phyloP scores from a whole-genome alignment of 2,797 vertebrate species.

The Sardinella longiceps region DNA sequence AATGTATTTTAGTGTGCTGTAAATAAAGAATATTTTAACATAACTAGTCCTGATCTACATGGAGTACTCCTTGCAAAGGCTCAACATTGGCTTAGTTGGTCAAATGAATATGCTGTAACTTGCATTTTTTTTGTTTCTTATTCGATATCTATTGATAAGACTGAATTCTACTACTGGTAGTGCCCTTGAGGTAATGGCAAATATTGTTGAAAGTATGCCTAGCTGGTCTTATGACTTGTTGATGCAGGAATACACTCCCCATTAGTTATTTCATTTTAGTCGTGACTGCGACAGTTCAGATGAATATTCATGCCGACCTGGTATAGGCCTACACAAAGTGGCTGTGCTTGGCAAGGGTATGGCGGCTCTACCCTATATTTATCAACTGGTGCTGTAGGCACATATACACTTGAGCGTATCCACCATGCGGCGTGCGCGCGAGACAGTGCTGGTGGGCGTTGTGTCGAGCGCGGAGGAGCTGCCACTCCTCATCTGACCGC shows the following conservation, averaged over 20 bases:
- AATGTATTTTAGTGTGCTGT: neutral
- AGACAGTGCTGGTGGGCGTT: slow-evolving; percentile 57
- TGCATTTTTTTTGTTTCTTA: no score
- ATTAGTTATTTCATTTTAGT: neutral
- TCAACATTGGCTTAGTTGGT: neutral
- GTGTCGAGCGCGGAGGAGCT: slow-evolving; percentile 57
- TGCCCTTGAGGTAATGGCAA: no score
- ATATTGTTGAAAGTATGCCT: no score
- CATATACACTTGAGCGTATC: neutral
- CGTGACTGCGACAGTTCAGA: neutral
- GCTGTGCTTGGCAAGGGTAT: neutral
- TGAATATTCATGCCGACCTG: neutral
- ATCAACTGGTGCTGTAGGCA: neutral
- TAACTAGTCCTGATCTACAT: neutral
- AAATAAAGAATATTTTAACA: slow-evolving; percentile 26
- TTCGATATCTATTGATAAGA: no score
- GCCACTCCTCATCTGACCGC: slow-evolving; percentile 52
- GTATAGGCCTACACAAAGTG: neutral
- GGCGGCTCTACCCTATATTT: neutral
- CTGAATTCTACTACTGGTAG: no score
- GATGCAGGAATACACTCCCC: neutral
- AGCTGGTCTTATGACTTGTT: no score
- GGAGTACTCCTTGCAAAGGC: neutral
- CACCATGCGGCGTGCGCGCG: slow-evolving; percentile 12
- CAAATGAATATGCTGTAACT: no score